Evolutionary conservation across 2,113 vertebrate genomes (phyloP), one percentile per base, ranked within the genome.

Genomic region (Leptobrachium leishanense): DNA sequence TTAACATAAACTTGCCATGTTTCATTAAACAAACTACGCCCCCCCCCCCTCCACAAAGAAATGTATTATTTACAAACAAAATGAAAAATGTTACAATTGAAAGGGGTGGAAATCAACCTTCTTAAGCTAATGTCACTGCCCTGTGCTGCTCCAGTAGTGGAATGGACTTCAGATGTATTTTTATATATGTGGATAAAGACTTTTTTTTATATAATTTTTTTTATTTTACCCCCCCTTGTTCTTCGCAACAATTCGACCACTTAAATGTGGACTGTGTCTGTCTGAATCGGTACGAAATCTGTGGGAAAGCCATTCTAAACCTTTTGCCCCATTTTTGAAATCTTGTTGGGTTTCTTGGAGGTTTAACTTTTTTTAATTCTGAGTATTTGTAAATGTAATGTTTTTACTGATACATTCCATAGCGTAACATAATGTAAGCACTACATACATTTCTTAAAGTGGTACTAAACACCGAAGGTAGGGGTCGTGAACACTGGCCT

Each of bases 81-180:
- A 72, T 50, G 62, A 55, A 43, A 59, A 74, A 74, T 67, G 78
- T 74, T 80, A 74, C 78, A 79, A 43, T 73, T 68, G 50, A 74
- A 42, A 40, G 40, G 62, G 11, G n/a, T 13, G 6, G 3, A 54
- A 57, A 11, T 42, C 46, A 20, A 15, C 44, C n/a, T 2, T 12
- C 39, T 64, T 74, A 68, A 68, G 78, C 78, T 80, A 63, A 62
- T 62, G 40, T 80, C 78, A 80, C 78, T 80, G 71, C 78, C 71
- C 77, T 65, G 12, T 68, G 55, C 67, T 77, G 75, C 75, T 77
- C 75, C 75, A 59, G 10, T 70, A 62, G 55, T 39, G 75, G 75
- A 31, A 57, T 73, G 77, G 44, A 67, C 63, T 67, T 55, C 40
- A 69, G 67, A 77, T 62, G n/a, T 67, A 77, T 65, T 77, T 68